phyloP scores from a whole-genome alignment of 2,797 vertebrate species.

The Alosa sapidissima region DNA sequence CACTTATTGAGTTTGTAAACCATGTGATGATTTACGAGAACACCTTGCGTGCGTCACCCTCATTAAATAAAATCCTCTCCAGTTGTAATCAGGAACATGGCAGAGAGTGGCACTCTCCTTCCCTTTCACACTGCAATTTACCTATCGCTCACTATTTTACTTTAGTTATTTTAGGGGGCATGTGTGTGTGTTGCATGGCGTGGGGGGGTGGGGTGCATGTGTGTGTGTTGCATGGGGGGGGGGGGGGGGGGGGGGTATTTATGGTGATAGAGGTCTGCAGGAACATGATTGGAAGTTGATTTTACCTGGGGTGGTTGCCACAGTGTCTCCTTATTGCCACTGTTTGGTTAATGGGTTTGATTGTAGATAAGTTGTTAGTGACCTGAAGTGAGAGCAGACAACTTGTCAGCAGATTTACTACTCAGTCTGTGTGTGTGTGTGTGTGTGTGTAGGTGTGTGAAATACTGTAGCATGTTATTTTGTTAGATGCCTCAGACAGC shows the following conservation, averaged over 20 bases:
- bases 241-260: background rate
- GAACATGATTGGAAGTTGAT: slow-evolving; percentile 45
- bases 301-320: slow-evolving; percentile 5
- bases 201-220: background rate
- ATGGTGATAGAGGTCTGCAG: background rate
- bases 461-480: background rate
- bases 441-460: background rate
- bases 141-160: background rate
- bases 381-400: slow-evolving; percentile 19
- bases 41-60: slow-evolving; percentile 91
- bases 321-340: background rate
- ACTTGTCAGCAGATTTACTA: slow-evolving; percentile 15
- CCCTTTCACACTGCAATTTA: background rate
- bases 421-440: background rate
- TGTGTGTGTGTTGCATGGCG: background rate
- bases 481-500: background rate
- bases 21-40: slow-evolving; percentile 97
- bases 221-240: background rate
- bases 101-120: slow-evolving; percentile 61
- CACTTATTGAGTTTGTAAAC: slow-evolving; percentile 98
- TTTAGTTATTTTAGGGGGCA: too few relatives aligned
- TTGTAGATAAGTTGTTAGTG: background rate
- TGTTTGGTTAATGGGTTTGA: slow-evolving; percentile 3
- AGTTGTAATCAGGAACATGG: slow-evolving; percentile 84
- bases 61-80: slow-evolving; percentile 90